Evolutionary conservation across 2,797 vertebrate genomes (phyloP), one percentile per base, ranked within the genome.

Genomic region (Molossus molossus): DNA sequence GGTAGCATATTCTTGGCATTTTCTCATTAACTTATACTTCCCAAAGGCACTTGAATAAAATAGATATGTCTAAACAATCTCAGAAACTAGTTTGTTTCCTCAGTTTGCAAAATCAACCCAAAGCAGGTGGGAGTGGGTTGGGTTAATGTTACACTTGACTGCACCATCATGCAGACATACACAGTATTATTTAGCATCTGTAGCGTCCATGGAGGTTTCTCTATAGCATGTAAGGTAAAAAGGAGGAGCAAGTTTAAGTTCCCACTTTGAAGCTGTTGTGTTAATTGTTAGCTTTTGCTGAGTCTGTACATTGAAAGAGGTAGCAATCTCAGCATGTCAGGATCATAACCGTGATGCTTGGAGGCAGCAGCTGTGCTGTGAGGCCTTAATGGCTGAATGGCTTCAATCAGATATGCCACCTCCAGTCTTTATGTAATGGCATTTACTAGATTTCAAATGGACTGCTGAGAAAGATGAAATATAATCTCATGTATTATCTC

Each of bases 401-500:
- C 58, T 98, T 97, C 96, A 94, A 27, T 98, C 95, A 96, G 96
- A 96, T 95, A 94, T 18, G 29, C 55, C 48, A 20, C 96, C 94
- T 96, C 94, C 69, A 97, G 86, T 96, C 94, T 95, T 53, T 95
- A 83, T 90, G 87, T 96, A 93, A 96, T 97, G 91, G 23, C 96
- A 89, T 97, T 98, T 98, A 97, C 94, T 92, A 94, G 91, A 87
- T 98, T 91, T 96, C 96, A 96, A 90, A 80, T 17, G 53, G 86
- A 97, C 97, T 97, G 84, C 98, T 98, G 96, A 98, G 96, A 97
- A 97, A 95, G 91, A 89, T 82, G 73, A 98, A 97, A 97, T 97
- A 82, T 85, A 96, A 97, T 96, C 90, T 96, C 97, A 73, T 37
- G 81, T 97, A 97, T 97, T 97, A 92, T 96, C 96, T 97, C 62